phyloP scores from a whole-genome alignment of 2,888 invertebrate genomes.

The Tanypteryx hageni region DNA sequence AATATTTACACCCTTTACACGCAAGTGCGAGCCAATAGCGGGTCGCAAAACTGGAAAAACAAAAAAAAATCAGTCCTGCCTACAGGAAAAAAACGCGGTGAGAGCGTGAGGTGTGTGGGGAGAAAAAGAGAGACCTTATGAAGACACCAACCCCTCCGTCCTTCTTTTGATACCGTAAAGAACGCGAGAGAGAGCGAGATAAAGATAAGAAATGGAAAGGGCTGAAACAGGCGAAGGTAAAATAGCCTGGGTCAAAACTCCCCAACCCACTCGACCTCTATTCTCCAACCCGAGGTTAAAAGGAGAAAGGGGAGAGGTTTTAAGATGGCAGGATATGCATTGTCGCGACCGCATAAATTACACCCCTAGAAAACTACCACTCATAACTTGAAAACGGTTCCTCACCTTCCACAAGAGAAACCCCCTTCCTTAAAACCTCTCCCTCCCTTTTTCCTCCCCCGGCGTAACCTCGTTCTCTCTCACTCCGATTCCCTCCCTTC shows the following conservation, averaged over 20 bases:
- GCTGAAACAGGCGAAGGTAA: not conserved
- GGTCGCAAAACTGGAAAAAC: not conserved
- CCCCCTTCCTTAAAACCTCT: not conserved
- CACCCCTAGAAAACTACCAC: slow-evolving; percentile 48
- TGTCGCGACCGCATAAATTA: slow-evolving; percentile 45
- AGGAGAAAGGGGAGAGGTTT: not conserved
- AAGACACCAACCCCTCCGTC: slow-evolving; percentile 24
- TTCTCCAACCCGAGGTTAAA: not conserved
- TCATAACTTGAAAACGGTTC: slow-evolving; percentile 33
- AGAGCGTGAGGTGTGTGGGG: not conserved
- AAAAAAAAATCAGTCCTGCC: no score
- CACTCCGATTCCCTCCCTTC: no score
- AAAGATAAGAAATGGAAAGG: not conserved
- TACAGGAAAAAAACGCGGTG: not conserved
- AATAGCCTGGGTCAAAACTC: not conserved
- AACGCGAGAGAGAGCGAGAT: not conserved
- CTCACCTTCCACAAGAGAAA: slow-evolving; percentile 6
- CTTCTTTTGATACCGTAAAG: no score
- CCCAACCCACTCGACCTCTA: not conserved
- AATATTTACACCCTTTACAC: not conserved
- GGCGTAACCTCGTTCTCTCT: not conserved
- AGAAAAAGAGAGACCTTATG: not conserved
- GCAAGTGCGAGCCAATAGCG: not conserved
- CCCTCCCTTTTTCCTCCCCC: not conserved
- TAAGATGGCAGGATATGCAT: slow-evolving; percentile 43